Base-by-base conservation (phyloP, 2,113 vertebrate genomes). In the Crypturellus undulatus region DNA sequence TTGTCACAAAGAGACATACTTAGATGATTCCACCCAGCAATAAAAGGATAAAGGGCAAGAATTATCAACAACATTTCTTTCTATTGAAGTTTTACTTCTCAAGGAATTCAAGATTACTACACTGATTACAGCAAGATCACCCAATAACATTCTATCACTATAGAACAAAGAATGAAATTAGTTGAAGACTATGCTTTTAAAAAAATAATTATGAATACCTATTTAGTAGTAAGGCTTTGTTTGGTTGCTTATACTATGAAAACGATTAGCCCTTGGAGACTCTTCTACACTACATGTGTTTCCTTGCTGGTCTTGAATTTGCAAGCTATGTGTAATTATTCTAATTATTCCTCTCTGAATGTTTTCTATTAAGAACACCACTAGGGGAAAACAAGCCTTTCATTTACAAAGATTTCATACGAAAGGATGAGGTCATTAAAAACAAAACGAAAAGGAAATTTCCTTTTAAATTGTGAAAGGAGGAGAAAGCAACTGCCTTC, bases 361-460 rank as follows among this genome's bases (percentile, higher is more conserved):
- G 79, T 6, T 0, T 60, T 59, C 94, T 63, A 72, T 94, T 84
- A 92, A 79, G 92, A 32, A 45, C 69, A 76, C 72, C 88, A 72
- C 52, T 5, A 42, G 62, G 18, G 84, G 90, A 89, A 96, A 93
- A 96, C 95, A 97, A 96, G 86, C 90, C 90, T 81, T 76, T 79
- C 94, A 96, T 97, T 97, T 94, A 96, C 43, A 70, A 54, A 60
- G 24, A 63, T 69, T 89, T 95, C 86, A 70, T 89, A 87, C 3
- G 63, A 92, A 87, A 81, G 88, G 81, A 96, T 96, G 96, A 96
- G 93, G 93, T 97, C 95, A 97, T 84, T 52, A 93, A 92, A 87
- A 87, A n/a, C 92, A 19, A 62, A 89, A 96, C 79, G 91, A 93
- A 96, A 94, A 84, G 86, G 96, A 90, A 96, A 94, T 84, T 92